These are phyloP conservation scores for Drosophila nigromelanica DNA, from an alignment of 1,140 invertebrate genomes.

Conservation along the genomic window DNA sequence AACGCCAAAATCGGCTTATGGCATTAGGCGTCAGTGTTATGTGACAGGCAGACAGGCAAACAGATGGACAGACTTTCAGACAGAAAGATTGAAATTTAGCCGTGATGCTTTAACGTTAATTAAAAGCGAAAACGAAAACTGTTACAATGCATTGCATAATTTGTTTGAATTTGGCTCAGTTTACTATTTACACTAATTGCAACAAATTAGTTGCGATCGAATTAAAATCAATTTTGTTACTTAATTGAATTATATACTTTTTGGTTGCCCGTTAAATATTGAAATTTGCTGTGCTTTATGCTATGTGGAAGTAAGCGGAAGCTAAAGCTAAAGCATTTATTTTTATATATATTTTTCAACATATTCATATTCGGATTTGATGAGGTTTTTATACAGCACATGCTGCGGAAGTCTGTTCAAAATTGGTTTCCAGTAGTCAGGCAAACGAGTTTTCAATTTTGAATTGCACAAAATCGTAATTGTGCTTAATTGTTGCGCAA, in stretches of 20 bases:
- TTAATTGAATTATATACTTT: slow-evolving; percentile 51
- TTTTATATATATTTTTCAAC: slow-evolving; percentile 24
- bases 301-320: slow-evolving; percentile 48
- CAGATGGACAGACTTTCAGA: neutral
- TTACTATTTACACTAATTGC: slow-evolving; percentile 67
- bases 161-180: slow-evolving; percentile 46
- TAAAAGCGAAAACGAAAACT: slow-evolving; percentile 41
- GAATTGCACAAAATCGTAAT: slow-evolving; percentile 71
- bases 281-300: slow-evolving; percentile 14
- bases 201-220: slow-evolving; percentile 58
- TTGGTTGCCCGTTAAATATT: neutral
- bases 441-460: slow-evolving; percentile 71
- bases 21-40: slow-evolving; percentile 59
- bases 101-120: slow-evolving; percentile 35
- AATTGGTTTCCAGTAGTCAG: slow-evolving; percentile 30
- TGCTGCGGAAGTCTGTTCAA: slow-evolving; percentile 52
- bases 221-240: slow-evolving; percentile 42
- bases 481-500: slow-evolving; percentile 75
- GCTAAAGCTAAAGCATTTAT: slow-evolving; percentile 15
- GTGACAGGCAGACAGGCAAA: slow-evolving; percentile 18
- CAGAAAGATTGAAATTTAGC: slow-evolving; percentile 14
- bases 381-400: slow-evolving; percentile 6
- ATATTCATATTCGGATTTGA: slow-evolving; percentile 30
- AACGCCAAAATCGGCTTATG: slow-evolving; percentile 71
- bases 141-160: slow-evolving; percentile 66